Base-by-base conservation (phyloP, 2,888 invertebrate genomes). In the Mycalesis mineus region DNA sequence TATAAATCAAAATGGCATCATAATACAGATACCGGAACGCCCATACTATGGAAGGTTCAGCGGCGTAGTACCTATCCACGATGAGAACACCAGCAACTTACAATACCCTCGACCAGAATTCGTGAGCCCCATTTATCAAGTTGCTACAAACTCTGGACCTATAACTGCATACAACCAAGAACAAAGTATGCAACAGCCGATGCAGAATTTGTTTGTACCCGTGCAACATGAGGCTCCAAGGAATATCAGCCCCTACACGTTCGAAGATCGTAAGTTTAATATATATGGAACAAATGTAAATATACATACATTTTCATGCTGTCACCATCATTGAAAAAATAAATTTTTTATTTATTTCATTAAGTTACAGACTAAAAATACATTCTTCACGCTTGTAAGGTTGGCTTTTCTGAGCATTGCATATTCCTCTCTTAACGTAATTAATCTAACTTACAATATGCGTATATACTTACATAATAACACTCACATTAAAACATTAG, bases 251-350 rank as follows among this genome's bases (percentile, higher is more conserved):
- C 74, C 73, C 0, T 75, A 71, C 37, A 54, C 68, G 1, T 72
- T 71, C 50, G 73, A 75, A 40, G 72, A 75, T 52, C 47, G 74
- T 77, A 52, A 75, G 73, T 72, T 57, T 44, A 22, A 15, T 6
- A 17, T 4, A n/a, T n/a, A n/a, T n/a, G n/a, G n/a, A n/a, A n/a
- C n/a, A n/a, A n/a, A n/a, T n/a, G n/a, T n/a, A n/a, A n/a, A n/a
- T n/a, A n/a, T n/a, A n/a, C n/a, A n/a, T n/a, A n/a, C n/a, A n/a
- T n/a, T n/a, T n/a, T n/a, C n/a, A n/a, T n/a, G n/a, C n/a, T n/a
- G n/a, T n/a, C n/a, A n/a, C n/a, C n/a, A n/a, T n/a, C n/a, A n/a
- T n/a, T n/a, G n/a, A n/a, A n/a, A n/a, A n/a, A n/a, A n/a, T n/a
- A n/a, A n/a, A n/a, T n/a, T n/a, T n/a, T n/a, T n/a, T n/a, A n/a